Base-by-base conservation (phyloP, 2,113 vertebrate genomes). In the Neopipo cinnamomea region DNA sequence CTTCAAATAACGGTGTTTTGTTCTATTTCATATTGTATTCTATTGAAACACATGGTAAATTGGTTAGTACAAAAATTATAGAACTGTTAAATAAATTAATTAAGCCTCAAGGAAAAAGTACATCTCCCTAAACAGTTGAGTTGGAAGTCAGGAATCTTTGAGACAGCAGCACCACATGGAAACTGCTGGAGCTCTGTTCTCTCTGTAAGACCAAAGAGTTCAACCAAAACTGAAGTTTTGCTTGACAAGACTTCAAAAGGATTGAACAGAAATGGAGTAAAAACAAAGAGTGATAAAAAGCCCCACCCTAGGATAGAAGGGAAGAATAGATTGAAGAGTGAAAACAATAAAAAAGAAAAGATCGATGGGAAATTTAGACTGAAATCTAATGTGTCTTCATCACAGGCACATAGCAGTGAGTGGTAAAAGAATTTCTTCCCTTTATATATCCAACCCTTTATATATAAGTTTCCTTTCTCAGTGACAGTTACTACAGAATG, bases 231-330 rank as follows among this genome's bases (percentile, higher is more conserved):
- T 20, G 13, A 27, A 67, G 16, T 14, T 18, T 0, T 71, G 42
- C 35, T 47, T 50, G 47, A 87, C 42, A 67, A 25, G 18, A 3
- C 27, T 85, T 65, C 62, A 63, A 62, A 91, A 65, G 39, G 12
- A 74, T 0, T 74, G 21, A 74, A 71, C 11, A 84, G 75, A 77
- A 86, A 74, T 71, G 27, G n/a, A 85, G 30, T 18, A n/a, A 73
- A 88, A 88, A 5, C 7, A 86, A 24, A 72, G 17, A 33, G 6
- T 11, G 17, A 42, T 15, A 56, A 66, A 59, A 55, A 65, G 16
- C 1, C 0, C 10, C 49, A 37, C 18, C 7, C 5, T 9, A 33
- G 24, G 25, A 46, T 0, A 59, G 31, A 20, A 73, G 10, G n/a
- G 14, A 68, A 89, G 17, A 81, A 59, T 4, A 42, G 37, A 27